Conservation (phyloP, 2,113 vertebrate genomes). For the Patagioenas fasciata region DNA sequence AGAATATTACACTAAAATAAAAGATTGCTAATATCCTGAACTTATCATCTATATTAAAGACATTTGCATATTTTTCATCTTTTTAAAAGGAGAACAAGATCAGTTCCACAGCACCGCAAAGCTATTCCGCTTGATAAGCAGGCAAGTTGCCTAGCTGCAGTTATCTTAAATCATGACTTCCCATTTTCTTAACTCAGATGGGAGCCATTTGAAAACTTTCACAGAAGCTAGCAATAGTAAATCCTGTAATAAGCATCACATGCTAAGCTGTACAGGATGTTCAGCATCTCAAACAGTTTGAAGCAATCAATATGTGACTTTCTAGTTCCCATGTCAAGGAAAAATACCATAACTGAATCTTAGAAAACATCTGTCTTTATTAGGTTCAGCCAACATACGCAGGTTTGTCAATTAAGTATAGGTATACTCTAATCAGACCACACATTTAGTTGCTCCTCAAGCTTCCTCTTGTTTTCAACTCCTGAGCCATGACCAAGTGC, state of each 20-base stretch:
- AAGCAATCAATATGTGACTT: background rate
- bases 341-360: background rate
- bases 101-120: background rate
- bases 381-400: background rate
- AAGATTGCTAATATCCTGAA: background rate
- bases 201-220: background rate
- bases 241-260: background rate
- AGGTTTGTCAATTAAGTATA: background rate
- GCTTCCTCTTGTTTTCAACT: background rate
- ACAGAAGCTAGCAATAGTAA: background rate
- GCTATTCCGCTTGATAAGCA: background rate
- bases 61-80: background rate
- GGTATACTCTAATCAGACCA: background rate
- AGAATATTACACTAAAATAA: background rate
- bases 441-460: accelerated
- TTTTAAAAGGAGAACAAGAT: background rate
- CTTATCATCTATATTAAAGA: background rate
- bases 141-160: slow-evolving; percentile 6
- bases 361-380: background rate
- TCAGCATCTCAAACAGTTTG: background rate
- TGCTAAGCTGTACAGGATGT: background rate
- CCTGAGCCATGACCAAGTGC: background rate
- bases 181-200: slow-evolving; percentile 9
- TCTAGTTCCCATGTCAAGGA: background rate
- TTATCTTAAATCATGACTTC: slow-evolving; percentile 33